phyloP scores from a whole-genome alignment of 2,888 invertebrate genomes.

The Epinotia nisella region DNA sequence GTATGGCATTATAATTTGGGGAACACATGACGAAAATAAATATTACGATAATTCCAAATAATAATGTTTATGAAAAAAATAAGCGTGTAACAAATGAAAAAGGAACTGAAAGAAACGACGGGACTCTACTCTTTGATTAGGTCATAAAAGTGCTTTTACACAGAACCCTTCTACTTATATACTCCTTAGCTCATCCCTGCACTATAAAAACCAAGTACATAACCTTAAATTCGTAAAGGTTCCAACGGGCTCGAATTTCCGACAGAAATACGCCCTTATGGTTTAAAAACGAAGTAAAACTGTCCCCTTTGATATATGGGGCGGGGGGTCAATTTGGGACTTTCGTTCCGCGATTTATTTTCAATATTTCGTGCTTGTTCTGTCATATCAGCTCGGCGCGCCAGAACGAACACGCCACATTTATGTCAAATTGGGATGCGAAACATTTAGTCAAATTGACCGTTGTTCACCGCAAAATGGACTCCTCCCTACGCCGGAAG shows the following conservation, averaged over 20 bases:
- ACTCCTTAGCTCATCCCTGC: neutral
- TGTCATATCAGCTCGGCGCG: neutral
- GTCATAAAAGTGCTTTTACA: neutral
- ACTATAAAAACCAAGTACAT: neutral
- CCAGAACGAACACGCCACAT: neutral
- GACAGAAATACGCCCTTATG: neutral
- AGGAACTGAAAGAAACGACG: neutral
- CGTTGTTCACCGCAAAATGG: conserved; percentile 6
- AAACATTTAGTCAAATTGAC: neutral
- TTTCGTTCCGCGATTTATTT: neutral
- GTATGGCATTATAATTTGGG: too few species aligned
- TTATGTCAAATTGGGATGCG: neutral
- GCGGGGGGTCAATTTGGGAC: neutral
- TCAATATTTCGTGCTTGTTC: neutral
- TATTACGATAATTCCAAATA: neutral
- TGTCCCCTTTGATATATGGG: conserved; percentile 22
- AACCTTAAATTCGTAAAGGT: neutral
- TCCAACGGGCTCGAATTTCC: neutral
- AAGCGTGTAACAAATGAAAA: neutral
- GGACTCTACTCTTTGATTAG: neutral
- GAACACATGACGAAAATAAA: neutral
- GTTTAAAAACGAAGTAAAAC: neutral
- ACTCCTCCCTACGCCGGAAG: conserved; percentile 26
- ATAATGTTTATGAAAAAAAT: neutral
- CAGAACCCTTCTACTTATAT: neutral